phyloP scores from a whole-genome alignment of 2,888 invertebrate genomes.

The Helleia helle region DNA sequence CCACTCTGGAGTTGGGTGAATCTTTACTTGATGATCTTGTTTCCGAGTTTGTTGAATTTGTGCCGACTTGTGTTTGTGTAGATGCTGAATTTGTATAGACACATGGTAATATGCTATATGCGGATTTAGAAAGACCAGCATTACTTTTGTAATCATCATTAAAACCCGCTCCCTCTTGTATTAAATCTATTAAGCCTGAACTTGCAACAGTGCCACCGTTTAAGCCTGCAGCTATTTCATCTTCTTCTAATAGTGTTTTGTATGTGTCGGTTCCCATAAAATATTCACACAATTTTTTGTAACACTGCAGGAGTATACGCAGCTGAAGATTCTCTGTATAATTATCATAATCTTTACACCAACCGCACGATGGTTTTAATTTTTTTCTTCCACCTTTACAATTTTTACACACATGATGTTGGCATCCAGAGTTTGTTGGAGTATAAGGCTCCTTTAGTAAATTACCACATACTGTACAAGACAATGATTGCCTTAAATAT shows the following conservation, averaged over 20 bases:
- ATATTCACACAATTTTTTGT: slow-evolving; percentile 90
- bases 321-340: slow-evolving; percentile 89
- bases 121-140: slow-evolving; percentile 81
- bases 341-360: slow-evolving; percentile 88
- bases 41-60: slow-evolving; percentile 45
- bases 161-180: slow-evolving; percentile 86
- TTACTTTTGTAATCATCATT: slow-evolving; percentile 83
- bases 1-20: slow-evolving; percentile 51
- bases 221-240: slow-evolving; percentile 63
- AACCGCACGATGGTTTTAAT: slow-evolving; percentile 86
- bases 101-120: slow-evolving; percentile 82
- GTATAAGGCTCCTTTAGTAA: slow-evolving; percentile 87
- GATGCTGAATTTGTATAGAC: slow-evolving; percentile 78
- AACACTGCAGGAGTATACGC: slow-evolving; percentile 88
- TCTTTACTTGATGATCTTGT: slow-evolving; percentile 42
- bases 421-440: slow-evolving; percentile 84
- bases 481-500: slow-evolving; percentile 88
- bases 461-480: slow-evolving; percentile 92
- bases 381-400: slow-evolving; percentile 90
- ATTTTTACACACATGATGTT: slow-evolving; percentile 90
- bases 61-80: slow-evolving; percentile 54
- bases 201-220: slow-evolving; percentile 68
- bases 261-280: slow-evolving; percentile 83
- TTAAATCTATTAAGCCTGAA: slow-evolving; percentile 80
- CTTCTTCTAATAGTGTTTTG: slow-evolving; percentile 72